A percentile compares a stretch with the other conserved stretches of the same genome.
Conservation (phyloP, 2,113 vertebrate genomes). For the Chaetodon trifascialis region DNA sequence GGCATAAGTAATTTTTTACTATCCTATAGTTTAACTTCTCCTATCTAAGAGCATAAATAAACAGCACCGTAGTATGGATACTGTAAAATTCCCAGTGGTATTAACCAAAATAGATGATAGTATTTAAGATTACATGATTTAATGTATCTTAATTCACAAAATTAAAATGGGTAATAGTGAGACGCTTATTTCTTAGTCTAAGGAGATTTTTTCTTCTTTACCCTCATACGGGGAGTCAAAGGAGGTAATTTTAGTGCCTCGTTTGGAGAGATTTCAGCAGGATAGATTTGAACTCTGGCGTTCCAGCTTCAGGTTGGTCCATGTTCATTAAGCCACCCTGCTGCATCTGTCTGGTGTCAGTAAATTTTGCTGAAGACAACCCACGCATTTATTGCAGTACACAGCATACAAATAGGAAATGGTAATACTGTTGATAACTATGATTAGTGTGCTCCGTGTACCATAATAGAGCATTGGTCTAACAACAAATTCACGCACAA, state of each 20-base stretch:
- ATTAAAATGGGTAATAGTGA: background rate
- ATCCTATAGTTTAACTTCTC: background rate
- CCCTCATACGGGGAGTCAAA: background rate
- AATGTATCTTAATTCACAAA: background rate
- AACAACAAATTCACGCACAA: background rate
- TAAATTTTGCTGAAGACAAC: background rate
- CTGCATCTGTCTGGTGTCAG: background rate
- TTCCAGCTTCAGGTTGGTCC: background rate
- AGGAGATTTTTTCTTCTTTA: background rate
- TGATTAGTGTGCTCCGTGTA: background rate
- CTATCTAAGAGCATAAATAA: background rate
- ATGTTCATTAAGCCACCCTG: background rate
- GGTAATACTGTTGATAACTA: background rate
- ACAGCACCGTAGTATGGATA: background rate
- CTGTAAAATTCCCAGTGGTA: background rate
- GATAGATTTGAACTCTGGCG: too few relatives aligned
- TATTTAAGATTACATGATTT: background rate
- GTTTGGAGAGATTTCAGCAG: slow-evolving; percentile 19
- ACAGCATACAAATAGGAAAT: background rate
- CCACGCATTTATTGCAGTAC: background rate
- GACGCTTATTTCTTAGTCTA: background rate
- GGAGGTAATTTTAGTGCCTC: background rate
- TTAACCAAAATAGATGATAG: background rate
- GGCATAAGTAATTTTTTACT: background rate
- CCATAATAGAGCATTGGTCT: too few relatives aligned